Base-by-base conservation (phyloP, 2,797 vertebrate genomes). In the Onychomys torridus region DNA sequence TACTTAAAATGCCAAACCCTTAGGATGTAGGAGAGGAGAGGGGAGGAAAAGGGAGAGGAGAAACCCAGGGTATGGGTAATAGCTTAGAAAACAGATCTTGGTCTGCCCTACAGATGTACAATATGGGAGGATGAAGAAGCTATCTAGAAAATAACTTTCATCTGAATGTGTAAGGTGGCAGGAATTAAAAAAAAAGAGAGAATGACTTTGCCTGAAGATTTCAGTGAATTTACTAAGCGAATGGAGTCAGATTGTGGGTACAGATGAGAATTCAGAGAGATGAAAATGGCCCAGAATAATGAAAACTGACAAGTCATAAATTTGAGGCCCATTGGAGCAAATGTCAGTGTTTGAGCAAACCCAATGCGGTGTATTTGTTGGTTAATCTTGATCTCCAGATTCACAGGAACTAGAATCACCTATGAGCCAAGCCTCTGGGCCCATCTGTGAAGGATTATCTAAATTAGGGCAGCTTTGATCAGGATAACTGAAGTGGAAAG, bases 311-410 rank as follows among this genome's bases (percentile, higher is more conserved):
- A 84, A 32, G 73, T 86, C 59, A 81, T 55, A 69, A 73, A 65
- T n/a, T 94, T 67, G 43, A 71, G 10, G 29, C 46, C 86, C 78
- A 94, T 79, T 90, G 86, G 65, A 43, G 10, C 7, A 95, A 87
- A 65, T 21, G 37, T 14, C 40, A 52, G 82, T 73, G 73, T 34
- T 32, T 2, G 61, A 71, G 25, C 2, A 84, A 93, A 91, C 71
- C 3, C 14, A 55, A 4, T 2, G 6, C 21, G 5, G 21, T 27
- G 7, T 40, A 25, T 27, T 8, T 65, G 40, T 46, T 49, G 59
- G 17, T 34, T 34, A 65, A 65, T 65, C 9, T 23, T 34, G 2
- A 46, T 23, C 17, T 12, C 17, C 29, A 84, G 12, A 10, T 46
- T 65, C 9, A 21, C 40, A 65, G 37, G 27, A 46, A 27, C 82